These are phyloP conservation scores for Drosophila buzzatii DNA, from an alignment of 2,888 invertebrate genomes.

Conservation along the genomic window DNA sequence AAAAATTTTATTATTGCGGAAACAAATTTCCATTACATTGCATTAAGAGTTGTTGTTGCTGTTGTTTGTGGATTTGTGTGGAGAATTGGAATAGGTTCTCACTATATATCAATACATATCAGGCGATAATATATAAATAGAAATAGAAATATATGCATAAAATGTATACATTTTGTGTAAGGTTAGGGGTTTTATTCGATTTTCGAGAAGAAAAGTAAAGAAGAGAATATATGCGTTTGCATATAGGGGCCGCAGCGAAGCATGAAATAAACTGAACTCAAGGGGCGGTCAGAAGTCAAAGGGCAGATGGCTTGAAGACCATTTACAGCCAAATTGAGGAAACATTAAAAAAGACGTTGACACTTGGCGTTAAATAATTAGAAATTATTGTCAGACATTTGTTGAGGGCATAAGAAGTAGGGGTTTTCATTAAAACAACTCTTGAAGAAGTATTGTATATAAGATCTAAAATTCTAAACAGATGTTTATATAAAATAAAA, in stretches of 20 bases:
- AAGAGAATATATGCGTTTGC: background rate
- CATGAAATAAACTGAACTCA: conserved; percentile 48
- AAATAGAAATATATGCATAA: background rate
- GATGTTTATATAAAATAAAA: too few species aligned
- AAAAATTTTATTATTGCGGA: conserved; percentile 69
- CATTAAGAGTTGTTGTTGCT: conserved; percentile 51
- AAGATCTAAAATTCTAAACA: background rate
- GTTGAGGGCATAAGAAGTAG: background rate
- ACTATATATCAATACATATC: conserved; percentile 4
- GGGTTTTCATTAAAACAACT: background rate
- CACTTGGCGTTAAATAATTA: conserved; percentile 23
- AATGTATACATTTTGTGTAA: conserved; percentile 29
- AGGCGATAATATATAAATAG: background rate
- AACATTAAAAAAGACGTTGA: conserved; percentile 36
- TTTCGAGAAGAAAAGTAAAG: conserved; percentile 11
- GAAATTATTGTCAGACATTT: background rate
- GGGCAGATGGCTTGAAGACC: conserved; percentile 7
- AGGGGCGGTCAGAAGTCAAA: conserved; percentile 16
- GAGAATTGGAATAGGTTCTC: conserved; percentile 34
- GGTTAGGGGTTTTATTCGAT: conserved; percentile 57
- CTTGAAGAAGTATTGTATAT: background rate
- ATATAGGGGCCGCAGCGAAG: conserved; percentile 44
- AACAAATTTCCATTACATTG: conserved; percentile 58
- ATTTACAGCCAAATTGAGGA: conserved; percentile 39
- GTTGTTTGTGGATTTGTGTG: conserved; percentile 10